phyloP scores from a whole-genome alignment of 1,140 invertebrate genomes.

The Rhysida immarginata region DNA sequence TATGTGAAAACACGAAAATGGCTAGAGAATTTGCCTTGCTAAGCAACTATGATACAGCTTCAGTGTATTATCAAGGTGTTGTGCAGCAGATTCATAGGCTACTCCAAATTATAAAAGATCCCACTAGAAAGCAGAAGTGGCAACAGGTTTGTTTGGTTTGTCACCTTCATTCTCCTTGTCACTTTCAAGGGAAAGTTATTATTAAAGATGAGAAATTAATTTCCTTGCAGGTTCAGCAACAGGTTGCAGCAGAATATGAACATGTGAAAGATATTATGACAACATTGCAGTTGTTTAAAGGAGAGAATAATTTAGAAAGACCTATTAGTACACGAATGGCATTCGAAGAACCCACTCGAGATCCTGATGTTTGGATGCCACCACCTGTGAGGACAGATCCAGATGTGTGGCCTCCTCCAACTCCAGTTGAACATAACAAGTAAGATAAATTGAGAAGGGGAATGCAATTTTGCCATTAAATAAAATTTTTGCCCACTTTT shows the following conservation, averaged over 20 bases:
- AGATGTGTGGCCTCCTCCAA: conserved; percentile 79
- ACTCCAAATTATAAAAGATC: conserved; percentile 59
- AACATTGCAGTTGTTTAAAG: conserved; percentile 47
- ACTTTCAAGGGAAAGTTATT: too few species aligned
- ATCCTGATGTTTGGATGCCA: conserved; percentile 56
- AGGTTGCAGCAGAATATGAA: conserved; percentile 78
- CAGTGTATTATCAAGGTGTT: conserved; percentile 88
- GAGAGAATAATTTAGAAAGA: conserved; percentile 36
- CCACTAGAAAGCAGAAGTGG: conserved; percentile 70
- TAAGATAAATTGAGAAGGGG: too few species aligned
- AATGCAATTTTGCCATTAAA: too few species aligned
- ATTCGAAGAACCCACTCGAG: conserved; percentile 46
- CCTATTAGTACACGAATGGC: conserved; percentile 21
- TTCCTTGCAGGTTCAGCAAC: conserved; percentile 57
- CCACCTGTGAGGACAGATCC: conserved; percentile 53
- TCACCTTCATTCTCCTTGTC: too few species aligned
- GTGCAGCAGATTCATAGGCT: conserved; percentile 76
- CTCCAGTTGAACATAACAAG: conserved; percentile 57
- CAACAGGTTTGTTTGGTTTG: conserved; percentile 58
- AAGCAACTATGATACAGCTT: conserved; percentile 87
- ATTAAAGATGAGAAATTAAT: conserved; percentile 6
- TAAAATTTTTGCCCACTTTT: too few species aligned
- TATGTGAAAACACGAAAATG: conserved; percentile 80
- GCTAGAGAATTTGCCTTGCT: conserved; percentile 85
- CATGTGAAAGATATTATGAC: conserved; percentile 66